phyloP scores from a whole-genome alignment of 2,888 invertebrate genomes.

The Unio delphinus region DNA sequence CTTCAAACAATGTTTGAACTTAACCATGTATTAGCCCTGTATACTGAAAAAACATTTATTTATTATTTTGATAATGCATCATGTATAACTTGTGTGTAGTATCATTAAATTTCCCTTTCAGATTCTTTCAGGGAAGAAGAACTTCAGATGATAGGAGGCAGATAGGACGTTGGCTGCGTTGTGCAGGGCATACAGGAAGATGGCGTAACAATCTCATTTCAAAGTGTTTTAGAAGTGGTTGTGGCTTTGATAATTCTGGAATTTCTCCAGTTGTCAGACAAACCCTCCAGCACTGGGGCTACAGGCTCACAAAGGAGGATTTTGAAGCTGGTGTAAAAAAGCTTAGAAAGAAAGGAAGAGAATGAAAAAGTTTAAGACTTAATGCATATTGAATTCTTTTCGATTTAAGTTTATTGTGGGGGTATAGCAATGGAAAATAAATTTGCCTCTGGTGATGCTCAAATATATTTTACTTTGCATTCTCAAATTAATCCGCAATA shows the following conservation, averaged over 20 bases:
- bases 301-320: conserved; percentile 52
- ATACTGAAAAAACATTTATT: too few species aligned
- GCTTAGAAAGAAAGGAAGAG: conserved; percentile 40
- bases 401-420: too few species aligned
- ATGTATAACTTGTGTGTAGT: too few species aligned
- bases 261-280: conserved; percentile 61
- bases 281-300: conserved; percentile 62
- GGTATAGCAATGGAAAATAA: too few species aligned
- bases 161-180: conserved; percentile 60
- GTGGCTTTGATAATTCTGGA: conserved; percentile 44
- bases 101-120: conserved; percentile 10
- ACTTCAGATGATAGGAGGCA: conserved; percentile 57
- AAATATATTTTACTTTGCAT: too few species aligned
- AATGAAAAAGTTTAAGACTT: conserved; percentile 3
- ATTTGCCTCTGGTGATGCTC: too few species aligned
- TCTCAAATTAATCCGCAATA: too few species aligned
- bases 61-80: too few species aligned
- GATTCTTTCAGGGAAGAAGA: conserved; percentile 58
- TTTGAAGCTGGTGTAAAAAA: conserved; percentile 48
- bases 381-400: too few species aligned
- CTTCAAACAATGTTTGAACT: too few species aligned
- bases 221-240: conserved; percentile 55
- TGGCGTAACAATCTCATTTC: conserved; percentile 60
- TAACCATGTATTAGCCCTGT: too few species aligned
- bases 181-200: conserved; percentile 54